Evolutionary conservation across 2,113 vertebrate genomes (phyloP).

Genomic region (Ia io): DNA sequence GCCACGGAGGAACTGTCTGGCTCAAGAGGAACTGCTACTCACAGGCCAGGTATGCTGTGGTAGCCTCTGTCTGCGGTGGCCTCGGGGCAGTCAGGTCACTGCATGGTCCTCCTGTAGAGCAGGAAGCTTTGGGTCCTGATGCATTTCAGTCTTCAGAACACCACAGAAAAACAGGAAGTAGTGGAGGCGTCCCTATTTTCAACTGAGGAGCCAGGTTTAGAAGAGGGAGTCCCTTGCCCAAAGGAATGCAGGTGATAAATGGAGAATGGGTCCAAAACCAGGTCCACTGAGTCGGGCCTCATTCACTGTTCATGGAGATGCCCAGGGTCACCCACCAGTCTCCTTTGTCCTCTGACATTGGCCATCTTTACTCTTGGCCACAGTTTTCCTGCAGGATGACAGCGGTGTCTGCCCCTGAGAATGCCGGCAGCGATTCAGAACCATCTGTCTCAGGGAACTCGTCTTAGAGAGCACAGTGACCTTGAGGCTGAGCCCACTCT

Average conservation of each 20-base stretch:
- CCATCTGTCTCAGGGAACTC: not conserved
- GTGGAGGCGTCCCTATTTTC: not conserved
- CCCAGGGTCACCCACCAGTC: accelerated
- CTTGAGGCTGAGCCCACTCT: not conserved
- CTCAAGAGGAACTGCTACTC: not conserved
- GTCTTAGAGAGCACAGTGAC: not conserved
- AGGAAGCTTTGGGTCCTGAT: not conserved
- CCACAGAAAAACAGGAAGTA: not conserved
- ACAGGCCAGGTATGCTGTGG: not conserved
- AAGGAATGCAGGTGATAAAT: not conserved
- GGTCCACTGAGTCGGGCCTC: not conserved
- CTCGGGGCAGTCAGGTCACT: not conserved
- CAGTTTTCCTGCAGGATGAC: not conserved
- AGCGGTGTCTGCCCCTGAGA: too few species aligned
- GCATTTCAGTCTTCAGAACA: not conserved
- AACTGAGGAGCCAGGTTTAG: not conserved
- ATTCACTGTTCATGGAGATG: accelerated
- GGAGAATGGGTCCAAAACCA: not conserved
- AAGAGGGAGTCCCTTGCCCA: not conserved
- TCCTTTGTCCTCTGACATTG: not conserved
- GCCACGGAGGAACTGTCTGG: not conserved
- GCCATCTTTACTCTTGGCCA: not conserved
- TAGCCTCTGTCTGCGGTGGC: not conserved
- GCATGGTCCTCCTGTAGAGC: not conserved
- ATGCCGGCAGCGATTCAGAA: accelerated